Evolutionary conservation across 2,888 invertebrate species (phyloP), one percentile per base, ranked within the genome.

Genomic region (Ferdinandea cuprea): DNA sequence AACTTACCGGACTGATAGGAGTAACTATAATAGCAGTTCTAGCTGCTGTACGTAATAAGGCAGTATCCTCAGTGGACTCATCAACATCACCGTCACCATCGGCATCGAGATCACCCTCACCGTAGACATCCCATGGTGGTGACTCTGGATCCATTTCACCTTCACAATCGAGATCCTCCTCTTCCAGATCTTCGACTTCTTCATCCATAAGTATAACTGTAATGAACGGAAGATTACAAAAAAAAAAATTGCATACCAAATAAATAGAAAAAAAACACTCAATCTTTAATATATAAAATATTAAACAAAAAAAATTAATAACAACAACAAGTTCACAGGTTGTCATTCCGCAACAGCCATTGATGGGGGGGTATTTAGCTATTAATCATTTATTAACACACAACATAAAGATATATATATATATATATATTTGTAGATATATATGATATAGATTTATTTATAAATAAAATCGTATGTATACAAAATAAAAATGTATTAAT

Each of bases 11-110:
- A 88, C 91, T 91, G 86, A 91, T 91, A 85, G 91, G 91, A 88
- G 91, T 91, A 85, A 91, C 90, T 86, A 91, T 89, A 86, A 91
- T 92, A 88, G 92, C 92, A 59, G 92, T 92, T 88, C 89, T 89
- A 77, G 91, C 89, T 86, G 91, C 91, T 86, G 91, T 92, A 85
- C 92, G 91, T 85, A 93, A 89, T 86, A 93, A 90, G 66, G 93
- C 92, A 80, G 92, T 92, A 88, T 92, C 92, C 88, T 93, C 92
- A 85, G 91, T 91, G 85, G 91, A 91, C 86, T 91, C 92, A 86
- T 92, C 92, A 86, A 91, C 90, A 86, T 92, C 91, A 83, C 90
- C 90, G 76, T 90, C 90, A 46, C 89, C 90, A 84, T 91, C 91
- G 65, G 89, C 91, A 87, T 92, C 91, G 44, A 87, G 89, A 73